Evolutionary conservation across 2,113 vertebrate genomes (phyloP).

Genomic region (Motacilla tschutschensis): DNA sequence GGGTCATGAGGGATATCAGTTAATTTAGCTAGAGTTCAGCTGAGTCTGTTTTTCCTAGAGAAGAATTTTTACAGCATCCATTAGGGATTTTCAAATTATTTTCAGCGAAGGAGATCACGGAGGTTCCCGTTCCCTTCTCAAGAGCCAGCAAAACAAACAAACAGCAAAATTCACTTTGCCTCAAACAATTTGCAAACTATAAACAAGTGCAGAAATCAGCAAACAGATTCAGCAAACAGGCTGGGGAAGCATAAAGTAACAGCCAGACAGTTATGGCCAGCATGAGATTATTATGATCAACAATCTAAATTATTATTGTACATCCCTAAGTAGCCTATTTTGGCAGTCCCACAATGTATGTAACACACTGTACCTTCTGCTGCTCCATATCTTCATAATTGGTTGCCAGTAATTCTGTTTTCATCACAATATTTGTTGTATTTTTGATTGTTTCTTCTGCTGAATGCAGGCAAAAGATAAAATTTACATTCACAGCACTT

Average conservation of each 20-base stretch:
- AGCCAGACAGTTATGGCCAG: slow-evolving; percentile 29
- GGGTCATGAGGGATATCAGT: slow-evolving; percentile 1
- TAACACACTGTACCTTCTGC: slow-evolving; percentile 33
- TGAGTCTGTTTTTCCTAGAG: slow-evolving; percentile 6
- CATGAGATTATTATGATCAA: slow-evolving; percentile 40
- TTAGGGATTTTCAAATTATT: not conserved
- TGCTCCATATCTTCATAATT: slow-evolving; percentile 11
- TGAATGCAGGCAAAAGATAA: not conserved
- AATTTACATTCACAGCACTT: not conserved
- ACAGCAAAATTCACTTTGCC: not conserved
- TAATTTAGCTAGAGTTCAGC: slow-evolving; percentile 23
- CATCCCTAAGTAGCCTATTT: slow-evolving; percentile 34
- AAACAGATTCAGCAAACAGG: slow-evolving; percentile 2
- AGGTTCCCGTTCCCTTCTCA: not conserved
- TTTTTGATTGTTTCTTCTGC: slow-evolving; percentile 4
- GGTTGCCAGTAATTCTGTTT: slow-evolving; percentile 24
- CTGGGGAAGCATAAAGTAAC: slow-evolving; percentile 44
- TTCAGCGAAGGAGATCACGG: not conserved
- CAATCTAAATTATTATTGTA: slow-evolving; percentile 50
- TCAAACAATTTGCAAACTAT: slow-evolving; percentile 4
- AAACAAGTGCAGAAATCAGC: not conserved
- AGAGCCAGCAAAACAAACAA: slow-evolving; percentile 7
- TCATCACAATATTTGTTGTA: not conserved
- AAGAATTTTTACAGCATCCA: not conserved
- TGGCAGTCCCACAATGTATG: slow-evolving; percentile 11